Base-by-base conservation (phyloP, 2,888 invertebrate species). In the Tortricodes alternella region DNA sequence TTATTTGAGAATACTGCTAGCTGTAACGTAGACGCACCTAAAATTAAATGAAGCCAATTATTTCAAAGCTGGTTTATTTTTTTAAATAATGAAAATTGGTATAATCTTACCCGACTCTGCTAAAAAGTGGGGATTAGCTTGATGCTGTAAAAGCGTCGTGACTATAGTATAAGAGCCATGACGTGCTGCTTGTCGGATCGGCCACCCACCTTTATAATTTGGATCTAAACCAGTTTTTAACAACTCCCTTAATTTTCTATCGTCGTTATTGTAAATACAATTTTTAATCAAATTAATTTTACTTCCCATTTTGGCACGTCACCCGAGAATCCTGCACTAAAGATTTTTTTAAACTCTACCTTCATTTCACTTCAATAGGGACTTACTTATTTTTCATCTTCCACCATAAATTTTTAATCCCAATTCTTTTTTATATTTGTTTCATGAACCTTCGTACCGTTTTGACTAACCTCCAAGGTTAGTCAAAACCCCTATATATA, bases 1-100 rank as follows among this genome's bases (percentile, higher is more conserved):
- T 77, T 63, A 15, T 77, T 78, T 16, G 89, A 86, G 67, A 77
- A 90, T 15, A 90, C 89, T 1, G 89, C 90, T 39, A 89, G 64
- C 68, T 90, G 90, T 60, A 90, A 74, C 9, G 88, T 85, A 11
- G 90, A 89, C 15, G 90, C 89, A 49, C 89, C 90, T 90, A 57
- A 11, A 75, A 71, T 7, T 50, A 46, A 48, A 44, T 37, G 11
- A 18, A 13, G 27, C 51, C 27, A n/a, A 13, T 9, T 21, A 1
- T n/a, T 8, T 34, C 18, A 11, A 4, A 29, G 39, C 9, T 19
- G 7, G 23, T 7, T 15, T 13, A 3, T 3, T 18, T 34, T 35
- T 8, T 7, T 18, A 2, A 9, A n/a, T 7, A 27, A 38, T 16
- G 5, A 23, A 39, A 32, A 8, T 24, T 21, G 5, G 19, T 8